A percentile compares a stretch with the other conserved stretches of the same genome.
Evolutionary conservation across 2,113 vertebrate genomes (phyloP).

Genomic region (Maccullochella peelii): DNA sequence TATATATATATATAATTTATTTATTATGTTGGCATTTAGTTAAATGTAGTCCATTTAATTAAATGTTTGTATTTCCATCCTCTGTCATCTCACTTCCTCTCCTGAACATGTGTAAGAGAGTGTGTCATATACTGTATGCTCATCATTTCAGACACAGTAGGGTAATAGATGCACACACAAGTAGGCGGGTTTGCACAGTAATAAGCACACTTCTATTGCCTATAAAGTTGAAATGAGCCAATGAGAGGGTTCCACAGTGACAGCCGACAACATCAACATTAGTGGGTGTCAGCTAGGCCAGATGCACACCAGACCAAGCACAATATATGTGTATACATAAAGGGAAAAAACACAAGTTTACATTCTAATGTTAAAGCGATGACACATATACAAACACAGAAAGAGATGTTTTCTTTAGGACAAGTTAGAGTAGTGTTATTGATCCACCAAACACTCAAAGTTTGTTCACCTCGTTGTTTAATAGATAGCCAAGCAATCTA

Average conservation of each 20-base stretch:
- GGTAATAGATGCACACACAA: constrained; percentile 40
- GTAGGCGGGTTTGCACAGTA: background rate
- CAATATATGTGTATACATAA: constrained; percentile 2
- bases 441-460: background rate
- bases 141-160: background rate
- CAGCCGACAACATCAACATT: constrained; percentile 1
- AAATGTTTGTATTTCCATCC: constrained; percentile 15
- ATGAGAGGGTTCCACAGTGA: background rate
- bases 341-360: background rate
- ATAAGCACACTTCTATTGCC: constrained; percentile 10
- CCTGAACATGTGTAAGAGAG: constrained; percentile 8
- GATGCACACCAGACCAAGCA: background rate
- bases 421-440: background rate
- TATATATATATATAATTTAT: no score
- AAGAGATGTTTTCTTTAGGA: constrained; percentile 1
- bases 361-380: background rate
- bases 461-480: background rate
- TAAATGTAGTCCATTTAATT: background rate
- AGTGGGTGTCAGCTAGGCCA: background rate
- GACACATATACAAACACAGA: background rate
- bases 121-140: background rate
- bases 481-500: background rate
- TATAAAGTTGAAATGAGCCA: constrained; percentile 44
- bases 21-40: background rate
- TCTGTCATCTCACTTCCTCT: background rate